A percentile compares a stretch with the other conserved stretches of the same genome.
phyloP scores from a whole-genome alignment of 2,113 vertebrate genomes.

The Calidris pygmaea region DNA sequence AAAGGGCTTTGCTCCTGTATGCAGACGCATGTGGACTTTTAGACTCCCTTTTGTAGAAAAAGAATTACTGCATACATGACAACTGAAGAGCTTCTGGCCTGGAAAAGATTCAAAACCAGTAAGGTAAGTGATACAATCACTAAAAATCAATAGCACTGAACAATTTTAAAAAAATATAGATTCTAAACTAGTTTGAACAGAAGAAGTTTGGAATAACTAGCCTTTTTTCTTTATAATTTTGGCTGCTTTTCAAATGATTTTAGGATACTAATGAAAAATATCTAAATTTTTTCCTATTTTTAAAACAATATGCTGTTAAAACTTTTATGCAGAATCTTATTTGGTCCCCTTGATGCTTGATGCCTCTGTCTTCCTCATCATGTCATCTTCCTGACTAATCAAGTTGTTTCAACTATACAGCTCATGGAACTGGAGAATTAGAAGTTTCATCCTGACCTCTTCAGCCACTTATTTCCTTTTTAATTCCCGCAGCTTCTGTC shows the following conservation, averaged over 20 bases:
- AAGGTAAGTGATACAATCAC: background rate
- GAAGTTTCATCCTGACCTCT: background rate
- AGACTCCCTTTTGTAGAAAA: constrained; percentile 98
- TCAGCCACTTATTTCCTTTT: background rate
- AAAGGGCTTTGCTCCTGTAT: constrained; percentile 97
- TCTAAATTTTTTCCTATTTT: background rate
- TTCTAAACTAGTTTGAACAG: background rate
- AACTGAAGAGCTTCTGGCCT: constrained; percentile 98
- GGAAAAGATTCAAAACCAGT: background rate
- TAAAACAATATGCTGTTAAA: background rate
- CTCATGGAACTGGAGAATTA: background rate
- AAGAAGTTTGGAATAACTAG: background rate
- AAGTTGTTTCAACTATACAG: background rate
- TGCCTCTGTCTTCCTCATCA: background rate
- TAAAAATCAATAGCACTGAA: background rate
- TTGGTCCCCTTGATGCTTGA: background rate
- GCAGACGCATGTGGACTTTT: constrained; percentile 98
- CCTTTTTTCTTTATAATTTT: background rate
- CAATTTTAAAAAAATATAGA: background rate
- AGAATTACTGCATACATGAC: constrained; percentile 96
- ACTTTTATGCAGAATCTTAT: background rate
- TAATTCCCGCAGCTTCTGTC: background rate
- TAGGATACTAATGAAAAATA: background rate
- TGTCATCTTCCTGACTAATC: background rate
- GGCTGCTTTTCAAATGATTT: background rate